Evolutionary conservation across 2,113 vertebrate species (phyloP).

Genomic region (Haplochromis vanheusdeni): DNA sequence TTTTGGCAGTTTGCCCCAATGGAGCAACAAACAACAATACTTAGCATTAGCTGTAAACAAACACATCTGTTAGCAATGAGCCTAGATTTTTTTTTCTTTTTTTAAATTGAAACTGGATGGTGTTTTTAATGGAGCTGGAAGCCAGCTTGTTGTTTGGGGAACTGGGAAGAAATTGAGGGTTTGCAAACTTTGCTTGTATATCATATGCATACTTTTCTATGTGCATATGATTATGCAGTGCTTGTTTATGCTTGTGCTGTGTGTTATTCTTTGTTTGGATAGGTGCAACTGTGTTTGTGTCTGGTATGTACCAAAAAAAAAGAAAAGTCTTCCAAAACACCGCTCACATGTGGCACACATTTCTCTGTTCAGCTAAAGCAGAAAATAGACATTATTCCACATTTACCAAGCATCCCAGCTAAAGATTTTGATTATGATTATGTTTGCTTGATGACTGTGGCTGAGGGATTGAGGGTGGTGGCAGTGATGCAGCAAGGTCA

Average conservation of each 20-base stretch:
- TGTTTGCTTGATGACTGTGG: neutral
- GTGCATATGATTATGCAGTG: neutral
- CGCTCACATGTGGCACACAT: neutral
- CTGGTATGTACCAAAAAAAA: neutral
- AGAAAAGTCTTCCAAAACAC: neutral
- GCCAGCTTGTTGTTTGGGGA: neutral
- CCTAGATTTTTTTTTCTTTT: neutral
- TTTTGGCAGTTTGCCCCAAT: constrained; percentile 35
- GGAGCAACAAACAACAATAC: constrained; percentile 56
- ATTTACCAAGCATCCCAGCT: neutral
- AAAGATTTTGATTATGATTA: neutral
- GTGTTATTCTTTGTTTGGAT: neutral
- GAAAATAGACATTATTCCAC: neutral
- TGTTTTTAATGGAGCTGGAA: neutral
- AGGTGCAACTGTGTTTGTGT: neutral
- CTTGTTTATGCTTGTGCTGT: neutral
- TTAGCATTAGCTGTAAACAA: constrained; percentile 37
- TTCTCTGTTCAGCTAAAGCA: neutral
- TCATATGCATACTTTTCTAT: neutral
- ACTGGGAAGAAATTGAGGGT: neutral
- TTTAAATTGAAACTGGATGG: neutral
- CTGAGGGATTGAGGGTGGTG: neutral
- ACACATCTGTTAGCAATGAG: constrained; percentile 62
- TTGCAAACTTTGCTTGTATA: neutral
- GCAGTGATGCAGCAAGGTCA: constrained; percentile 1